Percentiles rank a stretch among this genome's conserved stretches.
phyloP scores from a whole-genome alignment of 2,113 vertebrate species.

The Aptenodytes patagonicus region DNA sequence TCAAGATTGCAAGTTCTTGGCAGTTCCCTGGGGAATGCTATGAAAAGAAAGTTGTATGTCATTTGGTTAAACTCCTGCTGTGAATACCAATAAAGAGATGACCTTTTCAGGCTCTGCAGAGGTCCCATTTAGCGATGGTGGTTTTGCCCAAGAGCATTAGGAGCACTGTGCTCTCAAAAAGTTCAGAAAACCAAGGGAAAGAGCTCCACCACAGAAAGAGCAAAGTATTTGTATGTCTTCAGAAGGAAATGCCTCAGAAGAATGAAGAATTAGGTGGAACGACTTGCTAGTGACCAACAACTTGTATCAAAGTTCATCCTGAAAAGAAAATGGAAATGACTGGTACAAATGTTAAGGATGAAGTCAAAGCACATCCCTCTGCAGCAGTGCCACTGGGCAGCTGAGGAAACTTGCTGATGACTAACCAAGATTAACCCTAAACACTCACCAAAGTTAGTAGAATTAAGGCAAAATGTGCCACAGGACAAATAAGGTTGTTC shows the following conservation, averaged over 20 bases:
- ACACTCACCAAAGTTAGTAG: neutral
- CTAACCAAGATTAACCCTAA: neutral
- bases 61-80: neutral
- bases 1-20: conserved; percentile 26
- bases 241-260: neutral
- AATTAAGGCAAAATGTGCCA: neutral
- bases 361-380: neutral
- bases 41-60: neutral
- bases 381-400: neutral
- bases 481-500: neutral
- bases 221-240: neutral
- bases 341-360: neutral
- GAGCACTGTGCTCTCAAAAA: neutral
- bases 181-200: neutral
- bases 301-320: neutral
- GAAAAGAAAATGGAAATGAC: neutral
- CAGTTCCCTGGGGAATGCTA: neutral
- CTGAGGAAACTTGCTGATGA: neutral
- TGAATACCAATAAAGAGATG: neutral
- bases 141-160: neutral
- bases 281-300: neutral
- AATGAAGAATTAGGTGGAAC: neutral
- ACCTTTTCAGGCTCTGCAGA: neutral
- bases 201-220: neutral
- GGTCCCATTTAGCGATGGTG: neutral